phyloP scores from a whole-genome alignment of 2,797 vertebrate species.

The Premnoplex brunnescens region DNA sequence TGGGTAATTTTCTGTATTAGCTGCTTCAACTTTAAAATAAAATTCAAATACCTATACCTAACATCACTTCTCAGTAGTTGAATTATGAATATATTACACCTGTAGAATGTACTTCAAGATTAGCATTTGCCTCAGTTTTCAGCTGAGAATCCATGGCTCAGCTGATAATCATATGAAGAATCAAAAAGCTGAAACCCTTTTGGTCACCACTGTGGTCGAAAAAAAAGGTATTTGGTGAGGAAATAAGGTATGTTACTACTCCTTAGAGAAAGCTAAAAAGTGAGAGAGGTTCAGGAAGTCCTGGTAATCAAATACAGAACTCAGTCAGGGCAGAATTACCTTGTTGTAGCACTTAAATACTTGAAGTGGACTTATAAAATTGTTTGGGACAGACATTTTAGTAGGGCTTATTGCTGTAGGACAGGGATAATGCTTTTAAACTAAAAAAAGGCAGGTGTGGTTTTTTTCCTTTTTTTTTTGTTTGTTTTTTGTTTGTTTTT shows the following conservation, averaged over 20 bases:
- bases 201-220: accelerated
- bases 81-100: not conserved
- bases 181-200: accelerated
- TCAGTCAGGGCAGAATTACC: not conserved
- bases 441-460: not conserved
- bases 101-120: not conserved
- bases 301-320: not conserved
- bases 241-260: not conserved
- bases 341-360: not conserved
- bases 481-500: no score
- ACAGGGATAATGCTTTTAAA: not conserved
- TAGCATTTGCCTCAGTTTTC: not conserved
- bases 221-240: not conserved
- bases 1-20: not conserved
- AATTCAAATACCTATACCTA: not conserved
- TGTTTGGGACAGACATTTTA: not conserved
- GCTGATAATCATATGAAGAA: not conserved
- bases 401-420: not conserved
- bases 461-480: no score
- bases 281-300: not conserved
- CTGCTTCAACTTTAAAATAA: not conserved
- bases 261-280: not conserved
- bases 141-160: not conserved
- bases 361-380: not conserved
- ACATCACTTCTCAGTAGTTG: not conserved